phyloP scores from a whole-genome alignment of 2,888 invertebrate species.

The Xanthia togata region DNA sequence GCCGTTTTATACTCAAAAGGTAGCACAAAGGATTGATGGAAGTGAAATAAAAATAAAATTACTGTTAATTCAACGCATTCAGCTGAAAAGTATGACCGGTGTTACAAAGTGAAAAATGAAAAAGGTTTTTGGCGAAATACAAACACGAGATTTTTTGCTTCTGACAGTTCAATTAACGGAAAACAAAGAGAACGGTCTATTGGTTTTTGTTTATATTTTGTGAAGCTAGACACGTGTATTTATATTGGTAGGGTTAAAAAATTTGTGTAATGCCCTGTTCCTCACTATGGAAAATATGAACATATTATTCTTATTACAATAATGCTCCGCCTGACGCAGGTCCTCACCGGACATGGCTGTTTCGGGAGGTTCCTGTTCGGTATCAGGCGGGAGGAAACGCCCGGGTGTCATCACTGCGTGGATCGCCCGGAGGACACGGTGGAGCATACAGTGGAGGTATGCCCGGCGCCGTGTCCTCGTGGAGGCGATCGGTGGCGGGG shows the following conservation, averaged over 20 bases:
- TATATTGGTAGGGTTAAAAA: neutral
- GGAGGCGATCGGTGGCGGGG: too few relatives aligned
- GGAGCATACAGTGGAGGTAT: too few relatives aligned
- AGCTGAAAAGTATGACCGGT: constrained; percentile 7
- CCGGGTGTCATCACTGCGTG: too few relatives aligned
- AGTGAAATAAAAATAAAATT: constrained; percentile 24
- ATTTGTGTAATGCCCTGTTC: neutral
- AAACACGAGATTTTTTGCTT: constrained; percentile 35
- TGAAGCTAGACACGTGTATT: neutral
- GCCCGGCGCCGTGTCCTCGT: too few relatives aligned
- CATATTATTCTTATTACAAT: neutral
- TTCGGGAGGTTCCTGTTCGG: too few relatives aligned
- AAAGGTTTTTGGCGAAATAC: constrained; percentile 28
- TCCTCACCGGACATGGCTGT: too few relatives aligned
- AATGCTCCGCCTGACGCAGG: too few relatives aligned
- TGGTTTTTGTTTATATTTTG: constrained; percentile 21
- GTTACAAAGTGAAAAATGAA: constrained; percentile 40
- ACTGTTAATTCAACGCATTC: constrained; percentile 8
- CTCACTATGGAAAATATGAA: constrained; percentile 1
- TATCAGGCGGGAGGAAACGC: too few relatives aligned
- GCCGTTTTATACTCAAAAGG: constrained; percentile 13
- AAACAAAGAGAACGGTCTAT: constrained; percentile 39
- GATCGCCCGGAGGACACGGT: too few relatives aligned
- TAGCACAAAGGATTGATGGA: constrained; percentile 9
- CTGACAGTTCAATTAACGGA: constrained; percentile 56